Percentiles rank a stretch among this genome's conserved stretches.
phyloP scores from a whole-genome alignment of 2,888 invertebrate genomes.

The Scelioninae gen. 1 region DNA sequence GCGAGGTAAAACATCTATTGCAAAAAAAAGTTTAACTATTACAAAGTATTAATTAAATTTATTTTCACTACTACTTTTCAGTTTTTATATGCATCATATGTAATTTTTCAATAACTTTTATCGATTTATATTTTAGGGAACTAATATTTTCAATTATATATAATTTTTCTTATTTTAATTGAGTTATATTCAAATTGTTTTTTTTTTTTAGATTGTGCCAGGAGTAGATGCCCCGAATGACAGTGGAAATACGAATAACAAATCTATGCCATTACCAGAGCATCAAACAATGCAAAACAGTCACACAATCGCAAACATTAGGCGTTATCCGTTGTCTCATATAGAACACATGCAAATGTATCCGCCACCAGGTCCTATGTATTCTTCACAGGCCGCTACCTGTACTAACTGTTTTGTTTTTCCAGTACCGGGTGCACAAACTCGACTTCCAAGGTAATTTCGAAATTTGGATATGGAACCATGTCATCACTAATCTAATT shows the following conservation, averaged over 20 bases:
- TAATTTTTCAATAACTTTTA: neutral
- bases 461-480: neutral
- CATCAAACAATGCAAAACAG: conserved; percentile 79
- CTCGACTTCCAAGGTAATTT: conserved; percentile 80
- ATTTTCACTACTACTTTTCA: too few species aligned
- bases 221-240: conserved; percentile 75
- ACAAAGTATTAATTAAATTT: too few species aligned
- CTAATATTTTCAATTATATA: too few species aligned
- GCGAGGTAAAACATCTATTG: conserved; percentile 75
- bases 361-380: conserved; percentile 80
- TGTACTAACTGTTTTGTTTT: conserved; percentile 82
- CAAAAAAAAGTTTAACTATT: too few species aligned
- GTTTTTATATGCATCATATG: neutral
- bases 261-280: conserved; percentile 76
- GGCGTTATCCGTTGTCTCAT: conserved; percentile 81
- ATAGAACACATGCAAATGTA: conserved; percentile 82
- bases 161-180: too few species aligned
- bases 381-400: conserved; percentile 79
- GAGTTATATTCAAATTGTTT: too few species aligned
- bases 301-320: conserved; percentile 78
- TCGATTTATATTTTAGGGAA: too few species aligned
- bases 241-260: conserved; percentile 74
- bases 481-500: neutral
- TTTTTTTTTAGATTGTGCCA: conserved; percentile 65
- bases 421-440: conserved; percentile 81